phyloP scores from a whole-genome alignment of 2,888 invertebrate species.

The Eustalomyia histrio region DNA sequence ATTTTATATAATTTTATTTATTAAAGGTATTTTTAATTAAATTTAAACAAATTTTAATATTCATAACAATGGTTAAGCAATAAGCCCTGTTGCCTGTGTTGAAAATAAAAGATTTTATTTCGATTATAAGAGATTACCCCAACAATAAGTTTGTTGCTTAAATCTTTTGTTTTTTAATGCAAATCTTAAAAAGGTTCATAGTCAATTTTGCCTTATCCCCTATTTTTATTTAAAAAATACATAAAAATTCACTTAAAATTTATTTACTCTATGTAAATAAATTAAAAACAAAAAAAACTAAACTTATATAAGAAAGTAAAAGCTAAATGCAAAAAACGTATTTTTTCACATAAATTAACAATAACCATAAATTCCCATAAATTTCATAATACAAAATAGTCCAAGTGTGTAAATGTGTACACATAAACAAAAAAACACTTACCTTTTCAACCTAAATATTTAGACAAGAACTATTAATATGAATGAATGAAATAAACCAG shows the following conservation, averaged over 20 bases:
- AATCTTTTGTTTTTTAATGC: slow-evolving; percentile 18
- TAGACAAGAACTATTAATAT: slow-evolving; percentile 49
- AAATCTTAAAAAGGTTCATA: neutral
- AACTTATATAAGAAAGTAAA: neutral
- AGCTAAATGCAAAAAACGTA: slow-evolving; percentile 8
- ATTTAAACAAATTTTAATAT: no score
- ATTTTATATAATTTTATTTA: no score
- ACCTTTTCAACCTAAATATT: slow-evolving; percentile 62
- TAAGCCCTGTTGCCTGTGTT: no score
- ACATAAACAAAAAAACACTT: slow-evolving; percentile 55
- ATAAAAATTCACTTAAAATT: neutral
- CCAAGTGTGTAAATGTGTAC: neutral
- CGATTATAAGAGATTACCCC: no score
- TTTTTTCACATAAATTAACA: slow-evolving; percentile 14
- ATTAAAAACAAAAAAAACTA: neutral
- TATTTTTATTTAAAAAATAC: slow-evolving; percentile 3
- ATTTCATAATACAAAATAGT: slow-evolving; percentile 37
- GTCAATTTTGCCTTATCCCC: neutral
- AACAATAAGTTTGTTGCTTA: slow-evolving; percentile 1
- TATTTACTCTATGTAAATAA: neutral
- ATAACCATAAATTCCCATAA: slow-evolving; percentile 36
- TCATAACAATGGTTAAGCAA: no score
- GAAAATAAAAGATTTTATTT: no score
- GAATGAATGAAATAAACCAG: slow-evolving; percentile 53
- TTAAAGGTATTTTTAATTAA: no score